These are phyloP conservation scores for Petrocephalus zakoni DNA, from an alignment of 2,113 vertebrate genomes.

Conservation along the genomic window DNA sequence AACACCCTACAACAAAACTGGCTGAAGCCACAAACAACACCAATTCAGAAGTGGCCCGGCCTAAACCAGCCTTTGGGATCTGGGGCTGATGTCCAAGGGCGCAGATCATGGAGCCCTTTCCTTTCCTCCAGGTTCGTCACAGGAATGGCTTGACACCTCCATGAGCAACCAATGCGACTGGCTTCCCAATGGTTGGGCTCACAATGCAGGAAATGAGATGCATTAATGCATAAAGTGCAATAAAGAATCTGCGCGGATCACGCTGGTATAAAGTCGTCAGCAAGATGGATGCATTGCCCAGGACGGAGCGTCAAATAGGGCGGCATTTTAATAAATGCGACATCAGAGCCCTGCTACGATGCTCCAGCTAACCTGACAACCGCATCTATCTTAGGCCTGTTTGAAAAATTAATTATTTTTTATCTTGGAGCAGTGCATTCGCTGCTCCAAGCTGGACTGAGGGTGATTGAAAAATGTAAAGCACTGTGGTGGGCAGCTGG, in stretches of 20 bases:
- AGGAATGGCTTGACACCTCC: neutral
- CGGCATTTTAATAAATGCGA: slow-evolving; percentile 31
- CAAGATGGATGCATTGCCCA: slow-evolving; percentile 70
- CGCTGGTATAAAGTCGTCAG: slow-evolving; percentile 64
- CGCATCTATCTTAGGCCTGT: slow-evolving; percentile 75
- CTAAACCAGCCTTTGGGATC: neutral
- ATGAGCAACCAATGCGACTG: neutral
- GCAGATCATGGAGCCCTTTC: neutral
- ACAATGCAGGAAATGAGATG: neutral
- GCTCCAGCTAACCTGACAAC: slow-evolving; percentile 70
- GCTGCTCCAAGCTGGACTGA: slow-evolving; percentile 38
- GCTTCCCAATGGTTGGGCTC: neutral
- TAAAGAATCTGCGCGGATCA: slow-evolving; percentile 44
- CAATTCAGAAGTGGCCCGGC: neutral
- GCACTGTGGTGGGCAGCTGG: no score
- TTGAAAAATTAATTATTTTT: slow-evolving; percentile 61
- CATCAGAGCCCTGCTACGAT: slow-evolving; percentile 47
- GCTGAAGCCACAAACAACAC: neutral
- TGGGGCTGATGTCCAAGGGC: neutral
- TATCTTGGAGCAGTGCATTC: slow-evolving; percentile 50
- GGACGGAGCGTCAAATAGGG: slow-evolving; percentile 14
- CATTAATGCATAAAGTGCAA: slow-evolving; percentile 10
- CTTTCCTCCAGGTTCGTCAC: neutral
- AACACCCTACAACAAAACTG: neutral
- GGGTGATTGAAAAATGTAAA: slow-evolving; percentile 45